Evolutionary conservation across 2,888 invertebrate species (phyloP), one percentile per base, ranked within the genome.

Genomic region (Leistus spinibarbis): DNA sequence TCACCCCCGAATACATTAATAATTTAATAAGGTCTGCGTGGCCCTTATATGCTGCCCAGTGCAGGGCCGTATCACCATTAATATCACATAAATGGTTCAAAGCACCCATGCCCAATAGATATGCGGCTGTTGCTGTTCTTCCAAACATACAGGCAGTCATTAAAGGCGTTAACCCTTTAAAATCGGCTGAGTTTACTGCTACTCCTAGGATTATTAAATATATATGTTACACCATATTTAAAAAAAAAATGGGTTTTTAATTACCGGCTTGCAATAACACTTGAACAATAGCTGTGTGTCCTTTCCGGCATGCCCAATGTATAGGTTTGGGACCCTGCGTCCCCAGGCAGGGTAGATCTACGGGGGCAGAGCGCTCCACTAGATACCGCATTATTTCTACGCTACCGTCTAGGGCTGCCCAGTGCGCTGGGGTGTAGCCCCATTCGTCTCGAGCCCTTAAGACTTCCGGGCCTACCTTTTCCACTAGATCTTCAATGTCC

Each of bases 81-180:
- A 95, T 95, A 81, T 97, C 97, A 0, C 94, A 93, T 64, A 95
- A 87, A 81, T 95, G 92, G 78, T 95, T 93, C 0, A 93, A 89
- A 0, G 96, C 96, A 2, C 95, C 96, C 91, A 94, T 95, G 24
- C 96, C 96, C 68, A 97, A 88, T 0, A 97, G 87, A 84, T 95
- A 97, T 0, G 96, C 96, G 0, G 96, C 96, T 0, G 96, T 93
- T 9, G 95, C 95, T 1, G 95, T 94, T 81, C 95, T 91, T 7
- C 96, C 96, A 82, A 97, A 96, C 94, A 97, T 97, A 80, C 95
- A 95, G 0, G 96, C 96, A 0, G 95, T 94, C 92, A 96, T 96
- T 66, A 97, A 85, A 0, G 96, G 96, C 0, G 97, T 97, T 70
- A 96, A 85, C 82, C 92, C 92, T 87, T 97, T 97, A 81, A 95